Evolutionary conservation across 2,888 invertebrate species (phyloP), one percentile per base, ranked within the genome.

Genomic region (Parnassius orleans): DNA sequence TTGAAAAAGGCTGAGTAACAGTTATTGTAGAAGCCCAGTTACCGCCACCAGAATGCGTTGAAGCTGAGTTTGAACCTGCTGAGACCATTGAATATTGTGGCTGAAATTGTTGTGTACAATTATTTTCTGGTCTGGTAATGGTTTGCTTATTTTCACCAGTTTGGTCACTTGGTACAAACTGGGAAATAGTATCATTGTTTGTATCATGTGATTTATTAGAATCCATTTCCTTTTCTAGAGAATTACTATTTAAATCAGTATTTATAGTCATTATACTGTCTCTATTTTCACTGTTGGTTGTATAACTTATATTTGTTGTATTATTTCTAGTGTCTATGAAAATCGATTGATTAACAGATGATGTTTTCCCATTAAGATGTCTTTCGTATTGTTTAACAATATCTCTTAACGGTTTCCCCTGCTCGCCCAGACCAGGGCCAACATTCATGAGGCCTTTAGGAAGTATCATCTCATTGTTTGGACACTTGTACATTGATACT

Each of bases 401-500:
- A 53, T 86, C 83, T 51, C 74, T 75, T 1, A 87, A 56, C 0
- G 86, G 82, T 67, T 69, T 78, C 0, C 87, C 89, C 3, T 70
- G 65, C 3, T 69, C 55, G 0, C 90, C 87, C 2, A 90, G 68
- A 0, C 90, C 90, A 0, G 76, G 72, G 0, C 90, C 90, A 2
- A 89, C 54, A 5, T 57, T 66, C 0, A 14, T 47, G 0, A 90
- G 72, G 0, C 89, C 87, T 72, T 83, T 87, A 0, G 89, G 89
- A 24, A 88, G 67, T 9, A 83, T 58, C 0, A 76, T 19, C 3
- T 66, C 73, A 14, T 72, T 67, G n/a, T 61, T 47, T 0, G 72
- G 70, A n/a, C 64, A 66, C 12, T 57, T 69, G 7, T 79, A 73
- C 72, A 89, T 80, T 0, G 47, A 65, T 0, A 90, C 73, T 66